phyloP scores from a whole-genome alignment of 2,113 vertebrate species.

The Elephas maximus region DNA sequence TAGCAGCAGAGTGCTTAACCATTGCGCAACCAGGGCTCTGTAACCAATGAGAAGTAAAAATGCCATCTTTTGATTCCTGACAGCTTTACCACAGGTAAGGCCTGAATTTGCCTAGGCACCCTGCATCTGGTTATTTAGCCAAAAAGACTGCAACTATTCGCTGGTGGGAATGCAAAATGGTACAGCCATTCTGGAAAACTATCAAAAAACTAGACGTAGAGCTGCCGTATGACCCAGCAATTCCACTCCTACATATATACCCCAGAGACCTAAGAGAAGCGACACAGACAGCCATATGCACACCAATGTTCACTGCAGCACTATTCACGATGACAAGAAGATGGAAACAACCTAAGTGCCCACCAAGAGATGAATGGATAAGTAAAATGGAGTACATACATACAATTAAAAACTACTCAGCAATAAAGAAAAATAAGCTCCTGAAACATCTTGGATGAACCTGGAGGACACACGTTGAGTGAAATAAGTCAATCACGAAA shows the following conservation, averaged over 20 bases:
- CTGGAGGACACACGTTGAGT: not conserved
- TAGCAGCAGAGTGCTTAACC: not conserved
- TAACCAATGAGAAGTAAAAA: not conserved
- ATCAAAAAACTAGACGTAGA: not conserved
- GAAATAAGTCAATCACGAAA: not conserved
- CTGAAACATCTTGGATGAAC: not conserved
- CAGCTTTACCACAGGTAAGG: not conserved
- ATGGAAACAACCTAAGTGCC: not conserved
- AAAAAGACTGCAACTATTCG: not conserved
- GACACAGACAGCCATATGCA: not conserved
- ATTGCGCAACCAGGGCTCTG: not conserved
- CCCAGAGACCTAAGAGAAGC: not conserved
- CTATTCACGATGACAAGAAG: not conserved
- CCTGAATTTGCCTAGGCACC: not conserved
- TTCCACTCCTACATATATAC: not conserved
- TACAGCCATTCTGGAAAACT: not conserved
- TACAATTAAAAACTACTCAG: not conserved
- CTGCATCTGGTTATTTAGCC: not conserved
- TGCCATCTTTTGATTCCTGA: not conserved
- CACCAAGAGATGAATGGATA: not conserved
- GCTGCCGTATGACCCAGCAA: not conserved
- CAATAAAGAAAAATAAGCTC: not conserved
- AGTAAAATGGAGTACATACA: not conserved
- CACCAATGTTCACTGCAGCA: not conserved
- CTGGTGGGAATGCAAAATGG: not conserved